phyloP scores from a whole-genome alignment of 2,113 vertebrate genomes.

The Murina feae region DNA sequence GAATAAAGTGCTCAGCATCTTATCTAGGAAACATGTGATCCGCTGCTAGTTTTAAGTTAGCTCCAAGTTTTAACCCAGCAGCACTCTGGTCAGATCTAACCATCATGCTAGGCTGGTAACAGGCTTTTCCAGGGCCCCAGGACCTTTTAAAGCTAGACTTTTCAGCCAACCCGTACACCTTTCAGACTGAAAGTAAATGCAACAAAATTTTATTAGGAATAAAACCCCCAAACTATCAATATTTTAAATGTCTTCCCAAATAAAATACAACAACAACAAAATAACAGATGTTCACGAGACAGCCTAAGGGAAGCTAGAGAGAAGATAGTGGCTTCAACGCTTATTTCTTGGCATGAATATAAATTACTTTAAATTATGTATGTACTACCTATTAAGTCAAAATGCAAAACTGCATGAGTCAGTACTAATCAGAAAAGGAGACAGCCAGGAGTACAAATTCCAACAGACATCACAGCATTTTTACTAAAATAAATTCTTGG shows the following conservation, averaged over 20 bases:
- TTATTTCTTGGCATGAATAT: not conserved
- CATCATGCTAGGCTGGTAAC: not conserved
- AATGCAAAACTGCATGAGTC: not conserved
- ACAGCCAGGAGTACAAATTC: not conserved
- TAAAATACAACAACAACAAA: not conserved
- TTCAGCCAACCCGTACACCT: not conserved
- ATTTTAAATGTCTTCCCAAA: not conserved
- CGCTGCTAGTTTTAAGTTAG: not conserved
- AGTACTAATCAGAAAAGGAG: not conserved
- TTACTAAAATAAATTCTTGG: not conserved
- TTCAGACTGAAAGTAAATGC: not conserved
- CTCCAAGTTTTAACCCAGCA: not conserved
- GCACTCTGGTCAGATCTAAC: not conserved
- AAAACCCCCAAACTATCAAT: not conserved
- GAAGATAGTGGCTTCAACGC: rapidly evolving
- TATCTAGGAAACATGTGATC: not conserved
- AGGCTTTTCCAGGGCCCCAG: not conserved
- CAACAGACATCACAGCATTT: not conserved
- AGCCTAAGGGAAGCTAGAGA: not conserved
- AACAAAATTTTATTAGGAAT: not conserved
- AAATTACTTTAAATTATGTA: not conserved
- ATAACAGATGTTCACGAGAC: not conserved
- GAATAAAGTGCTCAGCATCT: too few species aligned
- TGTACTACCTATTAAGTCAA: not conserved
- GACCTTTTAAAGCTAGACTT: not conserved